Conservation (phyloP, 2,113 vertebrate species). For the Salvelinus alpinus region DNA sequence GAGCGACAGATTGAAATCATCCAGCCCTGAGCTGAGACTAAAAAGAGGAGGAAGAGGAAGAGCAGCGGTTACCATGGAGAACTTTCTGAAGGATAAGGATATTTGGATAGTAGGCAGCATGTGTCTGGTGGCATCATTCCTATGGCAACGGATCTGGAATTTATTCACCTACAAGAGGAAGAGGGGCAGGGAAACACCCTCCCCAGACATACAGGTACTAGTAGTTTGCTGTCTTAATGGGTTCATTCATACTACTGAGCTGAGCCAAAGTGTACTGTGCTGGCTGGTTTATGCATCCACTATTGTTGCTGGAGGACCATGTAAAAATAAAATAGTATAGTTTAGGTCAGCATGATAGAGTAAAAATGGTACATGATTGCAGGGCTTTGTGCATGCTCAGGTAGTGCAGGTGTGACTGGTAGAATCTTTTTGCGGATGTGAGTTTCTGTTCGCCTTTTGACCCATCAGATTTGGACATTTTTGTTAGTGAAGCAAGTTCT, state of each 20-base stretch:
- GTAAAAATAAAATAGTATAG: too few relatives aligned
- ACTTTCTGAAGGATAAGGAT: slow-evolving; percentile 77
- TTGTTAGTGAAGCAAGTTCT: background rate
- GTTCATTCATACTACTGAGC: too few relatives aligned
- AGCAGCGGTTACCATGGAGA: slow-evolving; percentile 75
- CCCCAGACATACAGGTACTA: slow-evolving; percentile 78
- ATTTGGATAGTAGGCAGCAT: slow-evolving; percentile 86
- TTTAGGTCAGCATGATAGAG: too few relatives aligned
- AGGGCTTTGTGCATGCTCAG: background rate
- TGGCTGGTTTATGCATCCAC: too few relatives aligned
- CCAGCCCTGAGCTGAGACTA: slow-evolving; percentile 14
- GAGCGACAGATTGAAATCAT: slow-evolving; percentile 47
- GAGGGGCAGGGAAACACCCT: slow-evolving; percentile 41
- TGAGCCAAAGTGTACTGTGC: too few relatives aligned
- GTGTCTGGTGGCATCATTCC: slow-evolving; percentile 81
- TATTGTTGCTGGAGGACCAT: too few relatives aligned
- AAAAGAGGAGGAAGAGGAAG: slow-evolving; percentile 13
- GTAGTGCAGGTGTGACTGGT: background rate
- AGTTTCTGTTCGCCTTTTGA: background rate
- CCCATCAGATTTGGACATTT: background rate
- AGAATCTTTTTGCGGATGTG: background rate
- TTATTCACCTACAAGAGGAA: slow-evolving; percentile 73
- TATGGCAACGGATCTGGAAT: slow-evolving; percentile 83
- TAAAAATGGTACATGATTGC: background rate
- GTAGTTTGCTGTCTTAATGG: background rate